Conservation (phyloP, 2,797 vertebrate species). For the Xiphorhynchus erythropygius region DNA sequence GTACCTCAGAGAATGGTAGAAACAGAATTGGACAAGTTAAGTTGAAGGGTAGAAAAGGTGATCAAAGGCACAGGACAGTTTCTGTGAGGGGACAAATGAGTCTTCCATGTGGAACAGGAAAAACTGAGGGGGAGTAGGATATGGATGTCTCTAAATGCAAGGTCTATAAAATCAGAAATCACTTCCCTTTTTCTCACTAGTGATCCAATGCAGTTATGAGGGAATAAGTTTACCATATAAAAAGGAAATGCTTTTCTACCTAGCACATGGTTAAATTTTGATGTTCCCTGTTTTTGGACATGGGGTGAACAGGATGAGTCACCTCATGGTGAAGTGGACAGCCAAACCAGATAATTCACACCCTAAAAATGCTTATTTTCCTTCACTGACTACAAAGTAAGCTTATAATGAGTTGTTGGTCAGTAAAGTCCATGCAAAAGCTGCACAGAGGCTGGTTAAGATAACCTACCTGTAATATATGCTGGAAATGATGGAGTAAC, state of each 20-base stretch:
- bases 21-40: not conserved
- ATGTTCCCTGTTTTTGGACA: not conserved
- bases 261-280: not conserved
- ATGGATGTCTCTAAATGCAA: not conserved
- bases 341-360: not conserved
- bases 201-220: not conserved
- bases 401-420: accelerated
- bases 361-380: not conserved
- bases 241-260: not conserved
- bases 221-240: not conserved
- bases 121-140: not conserved
- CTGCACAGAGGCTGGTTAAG: not conserved
- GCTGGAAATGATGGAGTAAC: not conserved
- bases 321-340: not conserved
- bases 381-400: not conserved
- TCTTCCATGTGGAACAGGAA: not conserved
- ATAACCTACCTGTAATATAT: not conserved
- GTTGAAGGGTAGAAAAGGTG: not conserved
- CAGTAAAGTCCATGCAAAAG: not conserved
- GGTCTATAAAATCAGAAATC: not conserved
- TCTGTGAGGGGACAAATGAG: not conserved
- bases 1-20: accelerated
- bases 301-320: not conserved
- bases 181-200: not conserved
- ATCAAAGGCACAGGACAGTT: not conserved